A percentile compares a stretch with the other conserved stretches of the same genome.
These are phyloP conservation scores for Steatornis caripensis DNA, from an alignment of 2,113 vertebrate species.

Conservation along the genomic window DNA sequence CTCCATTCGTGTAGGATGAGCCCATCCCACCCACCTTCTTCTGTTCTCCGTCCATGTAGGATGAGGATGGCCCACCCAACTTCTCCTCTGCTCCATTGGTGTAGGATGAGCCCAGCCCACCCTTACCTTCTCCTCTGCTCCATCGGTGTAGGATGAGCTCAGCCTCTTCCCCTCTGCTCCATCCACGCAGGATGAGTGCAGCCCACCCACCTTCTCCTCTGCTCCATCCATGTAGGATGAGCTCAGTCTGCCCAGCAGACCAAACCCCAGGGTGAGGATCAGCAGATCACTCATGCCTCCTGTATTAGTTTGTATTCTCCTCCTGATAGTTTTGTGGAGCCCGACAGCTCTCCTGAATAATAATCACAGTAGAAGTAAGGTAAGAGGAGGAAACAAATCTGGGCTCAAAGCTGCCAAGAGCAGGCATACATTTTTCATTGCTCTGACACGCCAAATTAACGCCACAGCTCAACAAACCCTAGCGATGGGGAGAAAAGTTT, in stretches of 20 bases:
- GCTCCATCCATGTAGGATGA: background rate
- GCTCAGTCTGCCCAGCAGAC: background rate
- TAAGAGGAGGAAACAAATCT: background rate
- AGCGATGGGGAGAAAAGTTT: background rate
- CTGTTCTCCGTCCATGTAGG: background rate
- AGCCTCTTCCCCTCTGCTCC: background rate
- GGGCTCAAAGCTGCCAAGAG: background rate
- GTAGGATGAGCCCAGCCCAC: background rate
- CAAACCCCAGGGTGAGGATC: background rate
- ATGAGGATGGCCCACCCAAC: background rate
- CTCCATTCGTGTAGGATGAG: background rate
- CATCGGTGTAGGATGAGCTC: background rate
- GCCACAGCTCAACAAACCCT: background rate
- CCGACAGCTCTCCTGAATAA: background rate
- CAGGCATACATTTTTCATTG: background rate
- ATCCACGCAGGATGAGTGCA: background rate
- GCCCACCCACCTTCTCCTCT: background rate
- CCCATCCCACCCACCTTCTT: background rate
- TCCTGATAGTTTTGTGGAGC: background rate
- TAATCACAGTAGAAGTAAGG: background rate
- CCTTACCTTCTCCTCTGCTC: background rate
- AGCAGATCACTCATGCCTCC: background rate
- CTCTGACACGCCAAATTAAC: background rate
- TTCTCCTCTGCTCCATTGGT: background rate
- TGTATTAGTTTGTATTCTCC: background rate